These are phyloP conservation scores for Synanceia verrucosa DNA, from an alignment of 2,797 vertebrate species.

Conservation along the genomic window DNA sequence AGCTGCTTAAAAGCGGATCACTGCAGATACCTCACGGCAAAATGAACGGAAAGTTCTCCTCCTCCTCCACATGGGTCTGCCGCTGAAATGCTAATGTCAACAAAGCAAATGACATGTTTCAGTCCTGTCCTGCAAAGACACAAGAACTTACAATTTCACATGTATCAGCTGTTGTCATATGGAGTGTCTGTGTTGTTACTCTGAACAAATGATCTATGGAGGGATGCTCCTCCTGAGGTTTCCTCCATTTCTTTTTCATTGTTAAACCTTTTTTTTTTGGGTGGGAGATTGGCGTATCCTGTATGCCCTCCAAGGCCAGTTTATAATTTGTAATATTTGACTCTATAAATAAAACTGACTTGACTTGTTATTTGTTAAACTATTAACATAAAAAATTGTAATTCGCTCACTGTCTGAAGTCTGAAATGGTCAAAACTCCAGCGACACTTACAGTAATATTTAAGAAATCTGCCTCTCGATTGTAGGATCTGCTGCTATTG, in stretches of 20 bases:
- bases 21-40: constrained; percentile 14
- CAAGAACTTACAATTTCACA: no score
- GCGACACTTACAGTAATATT: not conserved
- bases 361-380: not conserved
- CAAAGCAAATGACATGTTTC: not conserved
- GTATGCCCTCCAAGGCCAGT: no score
- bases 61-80: not conserved
- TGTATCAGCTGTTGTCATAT: no score
- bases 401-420: no score
- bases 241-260: no score
- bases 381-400: not conserved
- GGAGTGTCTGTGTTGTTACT: no score
- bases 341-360: no score
- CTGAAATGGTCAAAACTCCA: not conserved
- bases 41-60: not conserved
- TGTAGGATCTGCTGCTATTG: not conserved
- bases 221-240: no score
- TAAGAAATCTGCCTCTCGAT: not conserved
- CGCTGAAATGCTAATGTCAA: not conserved
- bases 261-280: no score
- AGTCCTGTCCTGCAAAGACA: not conserved
- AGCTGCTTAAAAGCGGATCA: constrained; percentile 3
- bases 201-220: no score
- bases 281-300: no score
- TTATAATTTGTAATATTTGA: no score